Evolutionary conservation across 2,113 vertebrate genomes (phyloP).

Genomic region (Gila orcuttii): DNA sequence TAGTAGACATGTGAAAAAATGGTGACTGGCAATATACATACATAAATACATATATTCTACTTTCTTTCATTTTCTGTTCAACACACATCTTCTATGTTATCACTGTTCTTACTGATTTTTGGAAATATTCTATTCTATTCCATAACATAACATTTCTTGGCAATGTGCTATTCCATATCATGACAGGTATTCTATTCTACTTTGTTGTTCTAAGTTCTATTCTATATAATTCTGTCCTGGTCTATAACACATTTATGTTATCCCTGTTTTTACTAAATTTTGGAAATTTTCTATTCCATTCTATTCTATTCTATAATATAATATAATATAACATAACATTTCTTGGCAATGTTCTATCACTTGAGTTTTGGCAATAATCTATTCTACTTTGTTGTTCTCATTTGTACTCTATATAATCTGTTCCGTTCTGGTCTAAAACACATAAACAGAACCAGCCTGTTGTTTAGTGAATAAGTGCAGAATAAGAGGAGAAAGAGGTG

Average conservation of each 20-base stretch:
- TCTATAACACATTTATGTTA: neutral
- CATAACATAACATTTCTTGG: neutral
- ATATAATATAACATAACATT: neutral
- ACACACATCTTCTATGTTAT: neutral
- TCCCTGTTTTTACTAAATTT: no score
- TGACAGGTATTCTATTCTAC: neutral
- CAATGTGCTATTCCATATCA: no score
- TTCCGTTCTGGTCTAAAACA: neutral
- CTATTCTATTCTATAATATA: neutral
- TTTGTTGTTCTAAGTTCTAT: neutral
- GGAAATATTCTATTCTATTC: neutral
- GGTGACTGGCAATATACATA: no score
- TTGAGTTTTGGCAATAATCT: neutral
- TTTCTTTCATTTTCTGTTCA: neutral
- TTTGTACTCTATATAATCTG: neutral
- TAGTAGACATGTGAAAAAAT: no score
- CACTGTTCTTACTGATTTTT: neutral
- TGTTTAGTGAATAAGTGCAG: neutral
- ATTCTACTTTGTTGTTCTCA: neutral
- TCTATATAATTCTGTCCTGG: neutral
- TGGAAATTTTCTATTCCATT: no score
- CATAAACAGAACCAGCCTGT: neutral
- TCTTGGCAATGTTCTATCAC: neutral
- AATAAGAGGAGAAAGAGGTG: neutral
- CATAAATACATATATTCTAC: neutral